Base-by-base conservation (phyloP, 2,797 vertebrate genomes). In the Sebastes vulpes region DNA sequence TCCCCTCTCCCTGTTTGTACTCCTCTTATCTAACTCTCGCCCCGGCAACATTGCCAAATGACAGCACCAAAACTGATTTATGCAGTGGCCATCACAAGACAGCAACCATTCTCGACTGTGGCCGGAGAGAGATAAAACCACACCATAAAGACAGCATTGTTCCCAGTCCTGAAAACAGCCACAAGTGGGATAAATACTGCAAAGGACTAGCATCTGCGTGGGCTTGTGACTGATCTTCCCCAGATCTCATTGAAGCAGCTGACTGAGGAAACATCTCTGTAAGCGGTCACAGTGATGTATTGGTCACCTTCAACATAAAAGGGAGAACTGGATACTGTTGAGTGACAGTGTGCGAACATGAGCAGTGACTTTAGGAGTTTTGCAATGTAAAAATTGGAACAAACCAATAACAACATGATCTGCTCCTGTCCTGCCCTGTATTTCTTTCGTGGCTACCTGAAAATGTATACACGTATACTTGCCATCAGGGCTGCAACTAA, bases 1-100 rank as follows among this genome's bases (percentile, higher is more conserved):
- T 76, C 32, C 53, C 29, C 38, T 80, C 61, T 66, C 64, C 77
- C 81, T 72, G 64, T 77, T 5, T 60, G 38, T 85, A 66, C 76
- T 75, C 57, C 54, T 69, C 81, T 87, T 87, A 83, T 89, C 85
- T 85, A 83, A 63, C 69, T 78, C 75, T 73, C 38, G 29, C 63
- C 72, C 70, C 31, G 12, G 77, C 71, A 84, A 63, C 54, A 60
- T 75, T 84, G 85, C 86, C 83, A 84, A 92, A 68, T 65, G 46
- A 85, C 77, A 91, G 82, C 75, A 81, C 87, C 89, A 85, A 83
- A 92, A 92, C 83, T 90, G 91, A 94, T 95, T 95, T 93, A 93
- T 92, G 90, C 91, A 83, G 86, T 85, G 91, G 89, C 90, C 93
- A 89, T 94, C 89, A 89, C 86, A 92, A 94, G 88, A 88, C 92